These are phyloP conservation scores for Drosophila melanogaster DNA, from an alignment of 1,140 invertebrate species.

Conservation along the genomic window Release_6_plus_ISO1_MT NT_033777.3:14085001-14085500, in stretches of 20 bases:
- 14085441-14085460: conserved; percentile 75
- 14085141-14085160: conserved; percentile 5
- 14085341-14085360: conserved; percentile 62
- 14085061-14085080: conserved; percentile 62
- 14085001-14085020: conserved; percentile 12
- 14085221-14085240: conserved; percentile 62
- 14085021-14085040: conserved; percentile 69
- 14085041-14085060: conserved; percentile 74
- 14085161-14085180: conserved; percentile 70
- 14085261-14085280: conserved; percentile 66
- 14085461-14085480: conserved; percentile 52
- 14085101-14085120: conserved; percentile 76
- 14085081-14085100: conserved; percentile 61
- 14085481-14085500: conserved; percentile 5
- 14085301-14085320: conserved; percentile 7
- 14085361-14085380: conserved; percentile 67
- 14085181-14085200: conserved; percentile 45
- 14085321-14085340: conserved; percentile 42
- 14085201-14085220: conserved; percentile 50
- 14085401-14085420: conserved; percentile 40
- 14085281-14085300: conserved; percentile 31
- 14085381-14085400: conserved; percentile 33
- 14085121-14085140: conserved; percentile 75
- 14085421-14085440: conserved; percentile 77
- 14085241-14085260: conserved; percentile 29